Conservation (phyloP, 30 jellyfish, hydroid and myxozoan species). For the Hydractinia symbiolongicarpus region DNA sequence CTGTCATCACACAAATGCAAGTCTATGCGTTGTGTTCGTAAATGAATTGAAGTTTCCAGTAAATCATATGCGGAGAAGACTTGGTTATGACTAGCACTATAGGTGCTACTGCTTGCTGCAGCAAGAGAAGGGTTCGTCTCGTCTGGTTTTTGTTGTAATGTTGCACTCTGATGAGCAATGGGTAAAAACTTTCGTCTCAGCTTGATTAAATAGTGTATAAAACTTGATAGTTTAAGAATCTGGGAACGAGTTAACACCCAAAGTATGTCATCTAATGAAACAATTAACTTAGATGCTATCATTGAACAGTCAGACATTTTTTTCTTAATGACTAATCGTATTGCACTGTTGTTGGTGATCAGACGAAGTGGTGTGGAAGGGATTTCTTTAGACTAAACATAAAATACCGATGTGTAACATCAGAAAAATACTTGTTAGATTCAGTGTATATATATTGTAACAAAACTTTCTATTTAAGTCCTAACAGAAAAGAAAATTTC, state of each 20-base stretch:
- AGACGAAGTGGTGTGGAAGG: constrained; percentile 88
- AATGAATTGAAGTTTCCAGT: constrained; percentile 79
- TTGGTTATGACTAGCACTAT: constrained; percentile 39
- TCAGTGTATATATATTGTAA: no score
- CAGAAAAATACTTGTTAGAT: no score
- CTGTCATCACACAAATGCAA: constrained; percentile 92
- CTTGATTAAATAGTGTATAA: constrained; percentile 67
- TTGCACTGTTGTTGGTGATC: constrained; percentile 80
- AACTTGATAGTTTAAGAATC: constrained; percentile 75
- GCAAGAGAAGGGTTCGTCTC: constrained; percentile 33
- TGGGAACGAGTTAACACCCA: constrained; percentile 93
- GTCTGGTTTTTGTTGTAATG: background rate
- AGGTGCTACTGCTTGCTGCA: constrained; percentile 25
- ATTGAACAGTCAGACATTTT: constrained; percentile 65
- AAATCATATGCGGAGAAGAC: constrained; percentile 70
- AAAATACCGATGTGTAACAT: background rate
- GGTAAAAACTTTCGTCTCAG: constrained; percentile 71
- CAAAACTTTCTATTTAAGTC: no score
- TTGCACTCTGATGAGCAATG: constrained; percentile 59
- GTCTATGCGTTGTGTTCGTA: constrained; percentile 69
- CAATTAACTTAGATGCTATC: constrained; percentile 80
- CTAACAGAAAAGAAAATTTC: no score
- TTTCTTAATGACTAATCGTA: constrained; percentile 76
- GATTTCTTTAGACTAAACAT: constrained; percentile 51
- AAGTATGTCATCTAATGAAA: constrained; percentile 76